Evolutionary conservation across 2,888 invertebrate genomes (phyloP).

Genomic region (Acleris holmiana): DNA sequence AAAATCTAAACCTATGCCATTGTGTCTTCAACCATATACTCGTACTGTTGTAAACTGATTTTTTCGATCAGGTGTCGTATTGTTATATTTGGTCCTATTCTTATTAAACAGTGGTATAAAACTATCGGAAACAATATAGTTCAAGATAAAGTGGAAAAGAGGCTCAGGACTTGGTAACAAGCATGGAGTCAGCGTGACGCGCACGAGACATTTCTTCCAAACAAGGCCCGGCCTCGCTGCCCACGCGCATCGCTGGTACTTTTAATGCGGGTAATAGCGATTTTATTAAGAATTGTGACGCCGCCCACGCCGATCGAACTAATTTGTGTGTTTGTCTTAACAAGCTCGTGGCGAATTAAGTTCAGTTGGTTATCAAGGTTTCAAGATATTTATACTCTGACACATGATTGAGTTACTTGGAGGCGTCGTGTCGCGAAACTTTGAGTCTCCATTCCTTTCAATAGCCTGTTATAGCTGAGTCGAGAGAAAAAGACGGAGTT

Average conservation of each 20-base stretch:
- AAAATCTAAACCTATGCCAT: no score
- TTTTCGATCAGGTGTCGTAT: no score
- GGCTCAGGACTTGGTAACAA: neutral
- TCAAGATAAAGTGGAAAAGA: no score
- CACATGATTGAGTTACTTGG: conserved; percentile 1
- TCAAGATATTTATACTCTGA: conserved; percentile 1
- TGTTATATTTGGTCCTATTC: no score
- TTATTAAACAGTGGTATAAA: no score
- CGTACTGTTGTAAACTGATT: no score
- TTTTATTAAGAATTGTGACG: conserved; percentile 71
- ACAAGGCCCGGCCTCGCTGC: conserved; percentile 74
- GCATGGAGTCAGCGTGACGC: conserved; percentile 39
- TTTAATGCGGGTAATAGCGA: conserved; percentile 79
- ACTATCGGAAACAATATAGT: no score
- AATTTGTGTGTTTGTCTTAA: conserved; percentile 37
- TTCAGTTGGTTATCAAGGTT: conserved; percentile 27
- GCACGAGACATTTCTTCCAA: conserved; percentile 68
- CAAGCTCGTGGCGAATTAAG: conserved; percentile 28
- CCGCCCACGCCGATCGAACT: conserved; percentile 60
- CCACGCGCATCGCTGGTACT: conserved; percentile 67
- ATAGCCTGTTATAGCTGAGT: no score
- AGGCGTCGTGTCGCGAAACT: no score
- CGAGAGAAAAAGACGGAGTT: no score
- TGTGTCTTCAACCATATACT: no score
- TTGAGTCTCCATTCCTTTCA: no score